A percentile compares a stretch with the other conserved stretches of the same genome.
These are phyloP conservation scores for Nebria brevicollis DNA, from an alignment of 2,888 invertebrate species.

Conservation along the genomic window DNA sequence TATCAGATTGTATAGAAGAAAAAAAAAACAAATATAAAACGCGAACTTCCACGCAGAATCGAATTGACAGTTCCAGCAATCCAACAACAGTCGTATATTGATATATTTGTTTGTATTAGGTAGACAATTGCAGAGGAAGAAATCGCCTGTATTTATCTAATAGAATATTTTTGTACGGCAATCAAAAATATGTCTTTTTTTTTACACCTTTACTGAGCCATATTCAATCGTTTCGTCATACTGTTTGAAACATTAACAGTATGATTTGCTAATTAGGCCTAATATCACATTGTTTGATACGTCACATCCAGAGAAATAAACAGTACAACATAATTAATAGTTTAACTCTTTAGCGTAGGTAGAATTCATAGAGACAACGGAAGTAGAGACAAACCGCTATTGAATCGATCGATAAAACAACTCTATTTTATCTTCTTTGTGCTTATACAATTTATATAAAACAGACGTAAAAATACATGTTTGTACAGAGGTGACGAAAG, in stretches of 20 bases:
- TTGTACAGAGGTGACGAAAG: too few relatives aligned
- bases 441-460: too few relatives aligned
- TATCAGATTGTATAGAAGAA: neutral
- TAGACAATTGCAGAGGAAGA: constrained; percentile 39
- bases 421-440: too few relatives aligned
- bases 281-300: constrained; percentile 8
- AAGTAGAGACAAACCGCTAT: too few relatives aligned
- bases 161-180: neutral
- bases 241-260: constrained; percentile 19
- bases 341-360: too few relatives aligned
- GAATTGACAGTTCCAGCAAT: constrained; percentile 40
- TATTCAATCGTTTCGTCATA: neutral
- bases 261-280: neutral
- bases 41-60: constrained; percentile 4
- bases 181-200: neutral
- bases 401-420: too few relatives aligned
- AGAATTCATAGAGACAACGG: too few relatives aligned
- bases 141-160: constrained; percentile 6
- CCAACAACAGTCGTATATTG: constrained; percentile 23
- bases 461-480: too few relatives aligned
- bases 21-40: neutral
- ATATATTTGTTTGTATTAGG: constrained; percentile 18
- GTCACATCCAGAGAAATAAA: neutral
- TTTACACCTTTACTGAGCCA: constrained; percentile 14
- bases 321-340: too few relatives aligned